Conservation (phyloP, 1,140 invertebrate genomes). For the Rhynchophorus ferrugineus region DNA sequence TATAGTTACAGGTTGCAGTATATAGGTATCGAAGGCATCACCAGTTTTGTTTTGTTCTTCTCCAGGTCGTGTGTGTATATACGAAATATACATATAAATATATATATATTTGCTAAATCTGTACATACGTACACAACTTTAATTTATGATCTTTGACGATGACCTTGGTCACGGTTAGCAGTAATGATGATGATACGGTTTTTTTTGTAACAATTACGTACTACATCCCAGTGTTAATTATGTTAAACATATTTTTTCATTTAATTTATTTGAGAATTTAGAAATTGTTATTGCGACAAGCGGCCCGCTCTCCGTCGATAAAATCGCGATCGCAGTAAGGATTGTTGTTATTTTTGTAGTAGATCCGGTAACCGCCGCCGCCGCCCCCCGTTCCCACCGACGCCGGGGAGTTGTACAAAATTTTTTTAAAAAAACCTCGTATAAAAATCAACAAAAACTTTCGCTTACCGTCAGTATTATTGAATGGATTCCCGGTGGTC, state of each 20-base stretch:
- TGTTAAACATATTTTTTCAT: constrained; percentile 15
- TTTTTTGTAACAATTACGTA: constrained; percentile 26
- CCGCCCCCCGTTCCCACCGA: constrained; percentile 5
- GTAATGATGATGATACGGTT: no score
- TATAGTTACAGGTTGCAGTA: no score
- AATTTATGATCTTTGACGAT: not conserved
- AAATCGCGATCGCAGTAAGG: constrained; percentile 18
- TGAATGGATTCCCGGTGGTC: constrained; percentile 8
- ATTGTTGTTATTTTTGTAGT: constrained; percentile 18
- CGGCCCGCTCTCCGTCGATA: not conserved
- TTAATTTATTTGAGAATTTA: constrained; percentile 26
- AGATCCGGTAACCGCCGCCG: no score
- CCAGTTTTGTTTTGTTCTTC: not conserved
- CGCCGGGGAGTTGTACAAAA: constrained; percentile 37
- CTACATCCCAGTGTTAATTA: constrained; percentile 25
- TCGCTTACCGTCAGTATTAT: constrained; percentile 36
- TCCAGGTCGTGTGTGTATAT: not conserved
- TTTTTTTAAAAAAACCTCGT: constrained; percentile 31
- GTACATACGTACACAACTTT: not conserved
- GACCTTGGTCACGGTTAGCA: not conserved
- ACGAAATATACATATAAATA: no score
- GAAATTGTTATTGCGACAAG: constrained; percentile 19
- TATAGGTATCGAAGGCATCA: constrained; percentile 1
- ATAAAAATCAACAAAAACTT: constrained; percentile 24
- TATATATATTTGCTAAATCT: no score